A percentile compares a stretch with the other conserved stretches of the same genome.
These are phyloP conservation scores for Meiosimyza platycephala DNA, from an alignment of 2,888 invertebrate genomes.

Conservation along the genomic window DNA sequence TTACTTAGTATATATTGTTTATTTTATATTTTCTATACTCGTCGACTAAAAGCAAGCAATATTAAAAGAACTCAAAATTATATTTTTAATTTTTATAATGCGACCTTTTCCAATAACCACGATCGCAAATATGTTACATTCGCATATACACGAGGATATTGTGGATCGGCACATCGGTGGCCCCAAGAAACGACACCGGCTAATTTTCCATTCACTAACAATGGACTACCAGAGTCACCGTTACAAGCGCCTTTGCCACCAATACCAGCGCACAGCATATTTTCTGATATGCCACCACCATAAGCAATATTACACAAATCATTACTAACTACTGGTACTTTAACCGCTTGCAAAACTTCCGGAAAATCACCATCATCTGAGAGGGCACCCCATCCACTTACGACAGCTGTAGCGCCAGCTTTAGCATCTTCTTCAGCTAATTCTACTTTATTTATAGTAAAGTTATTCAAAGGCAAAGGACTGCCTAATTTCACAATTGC, in stretches of 20 bases:
- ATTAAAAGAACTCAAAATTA: not conserved
- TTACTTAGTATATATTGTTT: no score
- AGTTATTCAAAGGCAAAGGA: slow-evolving; percentile 55
- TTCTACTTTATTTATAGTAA: slow-evolving; percentile 54
- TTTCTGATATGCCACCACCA: slow-evolving; percentile 46
- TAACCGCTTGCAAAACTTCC: slow-evolving; percentile 51
- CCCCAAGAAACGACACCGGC: slow-evolving; percentile 49
- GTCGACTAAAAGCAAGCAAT: no score
- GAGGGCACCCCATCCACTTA: slow-evolving; percentile 51
- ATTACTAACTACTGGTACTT: slow-evolving; percentile 53
- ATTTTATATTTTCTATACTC: no score
- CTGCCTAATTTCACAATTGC: slow-evolving; percentile 65
- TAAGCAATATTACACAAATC: slow-evolving; percentile 51
- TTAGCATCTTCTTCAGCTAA: slow-evolving; percentile 17
- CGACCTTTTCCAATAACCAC: slow-evolving; percentile 49
- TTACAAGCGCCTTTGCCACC: slow-evolving; percentile 53
- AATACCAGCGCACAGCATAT: slow-evolving; percentile 59
- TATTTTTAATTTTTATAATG: slow-evolving; percentile 9
- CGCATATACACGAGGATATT: slow-evolving; percentile 47
- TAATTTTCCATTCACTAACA: slow-evolving; percentile 37
- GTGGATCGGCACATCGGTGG: slow-evolving; percentile 43
- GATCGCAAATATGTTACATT: slow-evolving; percentile 41
- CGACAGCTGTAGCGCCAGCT: slow-evolving; percentile 38
- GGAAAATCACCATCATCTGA: slow-evolving; percentile 47
- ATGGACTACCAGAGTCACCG: slow-evolving; percentile 47